Evolutionary conservation across 2,797 vertebrate genomes (phyloP), one percentile per base, ranked within the genome.

Genomic region (Rhabdomys pumilio): DNA sequence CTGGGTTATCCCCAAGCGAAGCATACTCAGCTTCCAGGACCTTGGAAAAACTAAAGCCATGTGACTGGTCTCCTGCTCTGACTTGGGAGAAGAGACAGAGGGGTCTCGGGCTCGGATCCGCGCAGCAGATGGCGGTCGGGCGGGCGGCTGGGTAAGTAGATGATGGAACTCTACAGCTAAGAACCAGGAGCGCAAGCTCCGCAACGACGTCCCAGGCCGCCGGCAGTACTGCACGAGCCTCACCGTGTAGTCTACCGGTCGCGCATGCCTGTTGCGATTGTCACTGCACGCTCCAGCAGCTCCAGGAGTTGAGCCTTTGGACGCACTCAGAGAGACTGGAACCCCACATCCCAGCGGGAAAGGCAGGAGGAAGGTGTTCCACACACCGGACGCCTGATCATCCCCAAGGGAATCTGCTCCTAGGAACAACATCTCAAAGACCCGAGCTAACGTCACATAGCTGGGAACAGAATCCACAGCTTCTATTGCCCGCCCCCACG

Each of bases 131-230:
- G 81, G 63, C 24, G 1, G 38, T 14, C 4, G 1, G 19, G 34
- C 7, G 3, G 57, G 34, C 7, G 3, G 57, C 31, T 31, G 0
- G 13, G 41, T 12, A 38, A 20, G 79, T 41, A 5, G 31, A 59
- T 0, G 13, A 80, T 97, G 96, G 97, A 97, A 91, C 34, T 96
- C 97, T 97, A 97, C 92, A 7, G 3, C 50, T 41, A 7, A 0
- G 41, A 67, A 8, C 57, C 3, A 0, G 9, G n/a, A 73, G 22
- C 14, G 5, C 17, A 14, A 2, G 88, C 63, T 31, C 86, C 15
- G 59, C 95, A 95, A 95, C 97, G 96, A 97, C 96, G 9, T 92
- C 61, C 0, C 77, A 8, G 93, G 93, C 90, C 44, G 1, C 14
- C 1, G 2, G 38, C 3, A 63, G 84, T 41, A 96, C 90, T 96